phyloP scores from a whole-genome alignment of 37 sponge, comb jelly and placozoan species.

The Tethya wilhelma region DNA sequence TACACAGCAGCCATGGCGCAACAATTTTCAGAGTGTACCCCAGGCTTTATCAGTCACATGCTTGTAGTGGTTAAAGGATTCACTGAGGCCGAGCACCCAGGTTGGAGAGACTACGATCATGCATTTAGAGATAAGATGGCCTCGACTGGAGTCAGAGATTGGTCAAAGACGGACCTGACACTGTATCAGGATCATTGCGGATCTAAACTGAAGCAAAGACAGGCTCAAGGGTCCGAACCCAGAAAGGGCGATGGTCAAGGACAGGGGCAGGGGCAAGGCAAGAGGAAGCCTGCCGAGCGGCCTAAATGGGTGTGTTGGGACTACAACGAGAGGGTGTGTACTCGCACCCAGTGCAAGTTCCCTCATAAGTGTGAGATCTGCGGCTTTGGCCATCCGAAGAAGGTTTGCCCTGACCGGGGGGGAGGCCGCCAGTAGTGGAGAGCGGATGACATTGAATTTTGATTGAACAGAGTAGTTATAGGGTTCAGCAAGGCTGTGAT shows the following conservation, averaged over 20 bases:
- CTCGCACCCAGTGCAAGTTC: background rate
- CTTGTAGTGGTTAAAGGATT: slow-evolving; percentile 1
- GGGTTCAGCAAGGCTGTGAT: too few species aligned
- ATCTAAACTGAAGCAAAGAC: background rate
- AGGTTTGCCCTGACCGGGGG: background rate
- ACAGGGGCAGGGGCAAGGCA: background rate
- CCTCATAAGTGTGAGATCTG: background rate
- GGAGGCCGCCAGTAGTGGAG: too few species aligned
- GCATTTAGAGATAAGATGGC: slow-evolving; percentile 14
- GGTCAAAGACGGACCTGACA: background rate
- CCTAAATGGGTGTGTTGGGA: background rate
- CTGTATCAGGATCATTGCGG: background rate
- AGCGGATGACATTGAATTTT: too few species aligned
- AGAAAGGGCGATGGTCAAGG: too few species aligned
- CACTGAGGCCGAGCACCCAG: background rate
- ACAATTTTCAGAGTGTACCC: background rate
- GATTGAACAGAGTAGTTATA: too few species aligned
- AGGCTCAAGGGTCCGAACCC: background rate
- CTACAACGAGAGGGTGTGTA: background rate
- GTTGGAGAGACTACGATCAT: slow-evolving; percentile 5
- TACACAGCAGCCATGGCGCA: slow-evolving; percentile 18
- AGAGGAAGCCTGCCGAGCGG: background rate
- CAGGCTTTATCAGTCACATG: slow-evolving; percentile 8
- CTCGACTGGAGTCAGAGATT: background rate
- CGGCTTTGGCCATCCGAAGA: background rate